Percentiles rank a stretch among this genome's conserved stretches.
These are phyloP conservation scores for Dinothrombium tinctorium DNA, from an alignment of 1,140 invertebrate species.

Conservation along the genomic window DNA sequence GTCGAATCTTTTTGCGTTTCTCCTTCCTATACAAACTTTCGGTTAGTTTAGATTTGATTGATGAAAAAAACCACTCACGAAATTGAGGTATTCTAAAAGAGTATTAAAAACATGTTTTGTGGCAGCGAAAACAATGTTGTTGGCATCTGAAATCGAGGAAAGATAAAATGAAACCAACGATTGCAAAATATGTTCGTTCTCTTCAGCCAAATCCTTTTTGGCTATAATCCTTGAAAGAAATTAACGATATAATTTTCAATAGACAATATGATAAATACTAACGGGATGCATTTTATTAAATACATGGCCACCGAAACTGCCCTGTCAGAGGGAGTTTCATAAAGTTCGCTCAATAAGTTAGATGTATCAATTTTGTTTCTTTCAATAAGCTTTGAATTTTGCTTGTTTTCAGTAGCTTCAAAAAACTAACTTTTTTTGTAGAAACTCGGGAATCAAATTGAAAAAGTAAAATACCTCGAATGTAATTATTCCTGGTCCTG, in stretches of 20 bases:
- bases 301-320: neutral
- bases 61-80: neutral
- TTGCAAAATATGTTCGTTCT: neutral
- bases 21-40: neutral
- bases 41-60: neutral
- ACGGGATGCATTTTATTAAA: neutral
- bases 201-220: neutral
- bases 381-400: constrained; percentile 2
- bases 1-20: neutral
- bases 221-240: neutral
- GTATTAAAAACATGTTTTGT: neutral
- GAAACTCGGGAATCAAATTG: too few species aligned
- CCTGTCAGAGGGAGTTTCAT: constrained; percentile 3
- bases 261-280: neutral
- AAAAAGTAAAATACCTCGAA: too few species aligned
- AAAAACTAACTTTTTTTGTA: too few species aligned
- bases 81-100: neutral
- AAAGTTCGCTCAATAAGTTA: neutral
- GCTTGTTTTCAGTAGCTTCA: constrained; percentile 9
- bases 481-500: constrained; percentile 5
- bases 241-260: neutral
- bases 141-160: neutral
- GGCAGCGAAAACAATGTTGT: neutral
- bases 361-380: constrained; percentile 5
- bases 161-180: neutral